Conservation (phyloP, 1,140 invertebrate genomes). For the Drosophila kikkawai region DNA sequence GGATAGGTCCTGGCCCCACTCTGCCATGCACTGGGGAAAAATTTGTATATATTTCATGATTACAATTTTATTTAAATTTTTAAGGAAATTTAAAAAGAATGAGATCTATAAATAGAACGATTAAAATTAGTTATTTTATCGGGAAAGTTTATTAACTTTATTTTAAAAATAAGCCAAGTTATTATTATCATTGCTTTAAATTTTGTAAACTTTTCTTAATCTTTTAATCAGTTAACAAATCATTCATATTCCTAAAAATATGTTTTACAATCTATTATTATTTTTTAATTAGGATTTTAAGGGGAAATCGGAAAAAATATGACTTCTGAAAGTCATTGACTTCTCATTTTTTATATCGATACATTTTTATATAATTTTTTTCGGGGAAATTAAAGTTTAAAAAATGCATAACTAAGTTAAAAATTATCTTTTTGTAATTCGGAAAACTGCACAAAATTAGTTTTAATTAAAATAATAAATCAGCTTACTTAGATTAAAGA, state of each 20-base stretch:
- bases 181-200: too few species aligned
- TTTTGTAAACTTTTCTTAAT: too few species aligned
- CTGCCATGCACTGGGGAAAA: slow-evolving; percentile 6
- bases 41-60: too few species aligned
- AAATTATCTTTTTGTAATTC: too few species aligned
- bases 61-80: not conserved
- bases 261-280: too few species aligned
- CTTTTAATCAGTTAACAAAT: too few species aligned
- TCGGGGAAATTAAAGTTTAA: not conserved
- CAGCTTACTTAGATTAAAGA: not conserved
- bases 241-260: too few species aligned
- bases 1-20: slow-evolving; percentile 22
- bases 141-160: too few species aligned
- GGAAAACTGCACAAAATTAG: not conserved
- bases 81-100: not conserved
- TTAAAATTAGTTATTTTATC: too few species aligned
- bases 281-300: not conserved
- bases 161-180: too few species aligned
- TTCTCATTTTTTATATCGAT: too few species aligned
- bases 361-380: not conserved
- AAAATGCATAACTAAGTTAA: not conserved
- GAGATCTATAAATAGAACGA: too few species aligned
- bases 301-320: not conserved
- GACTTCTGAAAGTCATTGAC: not conserved
- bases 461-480: not conserved